A percentile compares a stretch with the other conserved stretches of the same genome.
Conservation (phyloP, 92 coral and sea anemone genomes). For the Porites rus region DNA sequence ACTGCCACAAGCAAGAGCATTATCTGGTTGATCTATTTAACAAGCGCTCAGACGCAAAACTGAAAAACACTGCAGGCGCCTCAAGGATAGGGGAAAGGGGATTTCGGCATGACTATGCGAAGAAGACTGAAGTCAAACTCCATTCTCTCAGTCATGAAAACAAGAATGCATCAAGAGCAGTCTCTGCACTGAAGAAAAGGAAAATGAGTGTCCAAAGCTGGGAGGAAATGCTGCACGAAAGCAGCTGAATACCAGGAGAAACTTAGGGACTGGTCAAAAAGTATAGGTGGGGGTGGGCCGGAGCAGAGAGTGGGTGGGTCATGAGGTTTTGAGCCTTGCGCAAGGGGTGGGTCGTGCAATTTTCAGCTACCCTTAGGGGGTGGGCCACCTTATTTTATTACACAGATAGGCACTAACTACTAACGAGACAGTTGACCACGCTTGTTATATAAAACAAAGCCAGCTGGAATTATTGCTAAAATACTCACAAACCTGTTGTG, state of each 20-base stretch:
- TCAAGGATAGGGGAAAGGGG: slow-evolving; percentile 4
- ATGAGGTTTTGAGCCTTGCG: too few relatives aligned
- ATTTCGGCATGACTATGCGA: slow-evolving; percentile 3
- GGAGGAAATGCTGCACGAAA: slow-evolving; percentile 19
- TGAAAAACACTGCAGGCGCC: not conserved
- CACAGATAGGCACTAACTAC: too few relatives aligned
- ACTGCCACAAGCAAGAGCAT: slow-evolving; percentile 26
- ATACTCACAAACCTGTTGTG: too few relatives aligned
- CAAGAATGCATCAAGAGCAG: not conserved
- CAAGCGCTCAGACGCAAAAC: not conserved
- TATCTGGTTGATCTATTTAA: slow-evolving; percentile 17
- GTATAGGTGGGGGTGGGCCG: too few relatives aligned
- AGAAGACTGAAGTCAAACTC: not conserved
- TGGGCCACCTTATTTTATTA: too few relatives aligned
- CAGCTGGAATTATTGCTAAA: too few relatives aligned
- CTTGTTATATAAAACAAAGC: too few relatives aligned
- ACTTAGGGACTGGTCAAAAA: too few relatives aligned
- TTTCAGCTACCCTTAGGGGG: too few relatives aligned
- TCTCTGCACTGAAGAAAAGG: not conserved
- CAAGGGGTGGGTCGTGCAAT: too few relatives aligned
- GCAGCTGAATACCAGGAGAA: slow-evolving; percentile 39
- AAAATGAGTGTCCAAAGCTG: not conserved
- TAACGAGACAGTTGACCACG: too few relatives aligned
- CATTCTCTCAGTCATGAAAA: not conserved
- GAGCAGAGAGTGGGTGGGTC: too few relatives aligned